Conservation (phyloP, 2,888 invertebrate species). For the Drosophila demipolita region DNA sequence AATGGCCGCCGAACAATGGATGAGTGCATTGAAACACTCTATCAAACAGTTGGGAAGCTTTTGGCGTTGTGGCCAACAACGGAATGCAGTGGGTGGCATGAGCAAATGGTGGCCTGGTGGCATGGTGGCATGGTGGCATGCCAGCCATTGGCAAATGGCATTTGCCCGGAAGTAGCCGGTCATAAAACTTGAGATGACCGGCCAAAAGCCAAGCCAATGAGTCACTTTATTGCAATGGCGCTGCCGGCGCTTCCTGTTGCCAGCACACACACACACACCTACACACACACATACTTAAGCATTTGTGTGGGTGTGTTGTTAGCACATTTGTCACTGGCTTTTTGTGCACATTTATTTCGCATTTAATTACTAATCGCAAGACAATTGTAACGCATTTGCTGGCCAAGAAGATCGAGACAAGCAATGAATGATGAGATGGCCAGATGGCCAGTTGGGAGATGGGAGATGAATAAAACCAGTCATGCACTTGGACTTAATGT, state of each 20-base stretch:
- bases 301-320: slow-evolving; percentile 13
- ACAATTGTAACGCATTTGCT: slow-evolving; percentile 31
- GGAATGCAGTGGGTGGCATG: slow-evolving; percentile 25
- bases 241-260: slow-evolving; percentile 30
- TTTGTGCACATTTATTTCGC: slow-evolving; percentile 73
- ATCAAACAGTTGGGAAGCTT: slow-evolving; percentile 67
- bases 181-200: slow-evolving; percentile 80
- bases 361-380: slow-evolving; percentile 81
- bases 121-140: background rate
- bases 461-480: slow-evolving; percentile 2
- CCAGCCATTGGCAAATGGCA: slow-evolving; percentile 58
- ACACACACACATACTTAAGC: background rate
- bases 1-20: slow-evolving; percentile 69
- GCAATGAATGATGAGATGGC: background rate
- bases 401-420: background rate
- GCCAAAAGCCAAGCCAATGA: slow-evolving; percentile 76
- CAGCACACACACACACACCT: background rate
- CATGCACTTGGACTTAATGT: slow-evolving; percentile 27
- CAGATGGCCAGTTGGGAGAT: background rate
- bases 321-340: slow-evolving; percentile 74
- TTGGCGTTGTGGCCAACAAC: slow-evolving; percentile 59
- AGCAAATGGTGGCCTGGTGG: background rate
- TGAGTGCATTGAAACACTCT: slow-evolving; percentile 76
- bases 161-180: slow-evolving; percentile 78
- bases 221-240: slow-evolving; percentile 74